A percentile compares a stretch with the other conserved stretches of the same genome.
Evolutionary conservation across 2,113 vertebrate species (phyloP).

Genomic region (Ceyx melanurus): DNA sequence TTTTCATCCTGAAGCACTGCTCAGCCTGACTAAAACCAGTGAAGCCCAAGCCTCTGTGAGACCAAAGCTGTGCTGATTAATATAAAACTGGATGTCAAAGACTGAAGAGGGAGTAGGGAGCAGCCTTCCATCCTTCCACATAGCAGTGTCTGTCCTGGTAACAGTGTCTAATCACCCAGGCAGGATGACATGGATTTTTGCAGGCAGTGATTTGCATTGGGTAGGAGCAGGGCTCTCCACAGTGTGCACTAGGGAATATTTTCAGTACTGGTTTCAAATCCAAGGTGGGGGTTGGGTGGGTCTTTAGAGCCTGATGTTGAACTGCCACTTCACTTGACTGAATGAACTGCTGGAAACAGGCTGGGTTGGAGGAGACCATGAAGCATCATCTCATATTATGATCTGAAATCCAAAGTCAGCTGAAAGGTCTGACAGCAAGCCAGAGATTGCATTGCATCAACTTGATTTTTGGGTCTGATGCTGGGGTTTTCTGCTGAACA

Average conservation of each 20-base stretch:
- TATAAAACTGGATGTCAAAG: background rate
- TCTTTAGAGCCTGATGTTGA: background rate
- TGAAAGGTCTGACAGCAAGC: background rate
- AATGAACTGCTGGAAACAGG: background rate
- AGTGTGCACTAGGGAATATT: background rate
- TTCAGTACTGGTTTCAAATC: background rate
- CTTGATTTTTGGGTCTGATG: background rate
- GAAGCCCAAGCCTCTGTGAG: background rate
- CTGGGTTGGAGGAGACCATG: accelerated
- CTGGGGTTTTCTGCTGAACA: background rate
- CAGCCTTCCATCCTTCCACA: background rate
- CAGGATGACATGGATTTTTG: background rate
- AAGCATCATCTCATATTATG: background rate
- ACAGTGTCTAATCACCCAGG: accelerated
- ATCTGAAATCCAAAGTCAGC: background rate
- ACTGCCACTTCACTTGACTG: background rate
- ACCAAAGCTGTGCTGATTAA: background rate
- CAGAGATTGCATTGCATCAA: background rate
- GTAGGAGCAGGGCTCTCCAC: background rate
- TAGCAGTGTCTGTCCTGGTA: too few species aligned
- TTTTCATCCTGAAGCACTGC: background rate
- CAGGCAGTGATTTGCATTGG: background rate
- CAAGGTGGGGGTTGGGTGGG: background rate
- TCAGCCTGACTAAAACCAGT: background rate
- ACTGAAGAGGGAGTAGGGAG: background rate